These are phyloP conservation scores for Myathropa florea DNA, from an alignment of 2,888 invertebrate genomes.

Conservation along the genomic window DNA sequence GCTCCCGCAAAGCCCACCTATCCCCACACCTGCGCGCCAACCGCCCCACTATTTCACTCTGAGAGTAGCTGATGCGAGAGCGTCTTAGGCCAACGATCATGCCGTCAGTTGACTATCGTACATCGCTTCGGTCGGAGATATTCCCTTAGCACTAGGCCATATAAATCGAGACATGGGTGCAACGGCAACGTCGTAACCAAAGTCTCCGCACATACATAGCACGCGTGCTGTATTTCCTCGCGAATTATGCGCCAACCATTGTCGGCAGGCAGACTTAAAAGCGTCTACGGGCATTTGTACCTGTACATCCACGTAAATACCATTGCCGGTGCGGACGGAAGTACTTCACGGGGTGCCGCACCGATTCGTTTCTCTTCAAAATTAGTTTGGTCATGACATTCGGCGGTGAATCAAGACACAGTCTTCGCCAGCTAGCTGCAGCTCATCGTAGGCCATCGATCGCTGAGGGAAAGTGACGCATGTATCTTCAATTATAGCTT, in stretches of 20 bases:
- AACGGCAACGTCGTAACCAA: constrained; percentile 1
- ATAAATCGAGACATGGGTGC: constrained; percentile 14
- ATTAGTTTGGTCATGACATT: constrained; percentile 65
- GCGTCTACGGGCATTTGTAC: constrained; percentile 24
- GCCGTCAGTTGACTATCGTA: neutral
- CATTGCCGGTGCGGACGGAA: constrained; percentile 42
- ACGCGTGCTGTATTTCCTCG: neutral
- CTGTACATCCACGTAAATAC: constrained; percentile 35
- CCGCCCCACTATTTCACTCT: neutral
- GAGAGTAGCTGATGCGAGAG: neutral
- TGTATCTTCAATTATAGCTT: constrained; percentile 3
- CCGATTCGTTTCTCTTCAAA: constrained; percentile 39
- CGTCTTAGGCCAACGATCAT: neutral
- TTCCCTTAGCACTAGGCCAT: neutral
- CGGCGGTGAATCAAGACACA: constrained; percentile 26
- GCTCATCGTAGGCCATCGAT: constrained; percentile 4
- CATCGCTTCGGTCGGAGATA: neutral
- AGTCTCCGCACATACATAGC: constrained; percentile 4
- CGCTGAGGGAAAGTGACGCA: constrained; percentile 27
- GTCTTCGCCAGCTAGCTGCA: constrained; percentile 5
- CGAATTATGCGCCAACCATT: constrained; percentile 25
- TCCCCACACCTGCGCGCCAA: neutral
- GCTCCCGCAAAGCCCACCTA: neutral
- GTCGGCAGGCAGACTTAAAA: constrained; percentile 27
- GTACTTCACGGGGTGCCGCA: constrained; percentile 35